Base-by-base conservation (phyloP, 2,113 vertebrate species). In the Prochilodus magdalenae region DNA sequence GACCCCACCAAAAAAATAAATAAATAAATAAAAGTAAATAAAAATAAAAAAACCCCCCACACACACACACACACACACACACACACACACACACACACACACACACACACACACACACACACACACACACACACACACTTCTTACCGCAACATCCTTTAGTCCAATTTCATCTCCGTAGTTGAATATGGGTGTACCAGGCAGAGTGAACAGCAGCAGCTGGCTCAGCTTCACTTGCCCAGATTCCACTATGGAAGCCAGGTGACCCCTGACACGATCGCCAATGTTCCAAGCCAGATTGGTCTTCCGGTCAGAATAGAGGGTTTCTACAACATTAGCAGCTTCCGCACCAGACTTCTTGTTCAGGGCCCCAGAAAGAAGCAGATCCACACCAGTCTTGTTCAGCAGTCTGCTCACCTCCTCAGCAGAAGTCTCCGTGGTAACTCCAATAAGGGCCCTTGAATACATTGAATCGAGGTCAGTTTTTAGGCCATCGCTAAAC, bases 121-220 rank as follows among this genome's bases (percentile, higher is more conserved):
- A n/a, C n/a, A n/a, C n/a, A n/a, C n/a, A n/a, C n/a, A n/a, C n/a
- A n/a, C n/a, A n/a, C n/a, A n/a, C n/a, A n/a, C n/a, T n/a, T n/a
- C 89, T 89, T 83, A 93, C 92, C 86, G 86, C 11, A 14, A 1
- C 20, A 60, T 89, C 92, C 78, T 72, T 80, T 73, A 96, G 89
- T 18, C 95, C 95, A 1, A 97, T 94, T 89, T 97, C 96, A 26
- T 97, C 95, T 0, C 96, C 96, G 1, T 95, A 96, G 86, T 89
- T 94, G 71, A 96, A 92, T 44, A 97, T 76, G 0, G 96, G 95
- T 0, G 95, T 96, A 4, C 96, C 96, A 0, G 94, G 95, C 18
- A 97, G 88, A 0, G 96, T 96, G 59, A 96, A 90, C 24, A 97
- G 85, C 83, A 97, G 88, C 86, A 97, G 74, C 71, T 95, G 95